Conservation (phyloP, 1,140 invertebrate species). For the Mactra quadrangularis region DNA sequence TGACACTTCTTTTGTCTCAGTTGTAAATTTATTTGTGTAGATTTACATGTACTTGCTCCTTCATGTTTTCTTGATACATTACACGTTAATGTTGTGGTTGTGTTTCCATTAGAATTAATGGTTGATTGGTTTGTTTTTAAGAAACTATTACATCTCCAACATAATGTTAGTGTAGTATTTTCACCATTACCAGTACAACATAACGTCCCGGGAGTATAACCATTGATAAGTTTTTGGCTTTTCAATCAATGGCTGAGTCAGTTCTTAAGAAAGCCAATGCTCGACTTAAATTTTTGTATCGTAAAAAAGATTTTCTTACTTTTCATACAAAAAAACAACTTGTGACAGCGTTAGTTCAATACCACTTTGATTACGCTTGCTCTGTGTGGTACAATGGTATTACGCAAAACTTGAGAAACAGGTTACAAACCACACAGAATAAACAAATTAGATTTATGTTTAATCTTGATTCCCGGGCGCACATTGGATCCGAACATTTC, state of each 20-base stretch:
- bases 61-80: too few relatives aligned
- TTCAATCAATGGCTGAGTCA: constrained; percentile 20
- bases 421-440: constrained; percentile 21
- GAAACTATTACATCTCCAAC: too few relatives aligned
- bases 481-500: constrained; percentile 18
- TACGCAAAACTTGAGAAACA: constrained; percentile 10
- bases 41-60: too few relatives aligned
- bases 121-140: too few relatives aligned
- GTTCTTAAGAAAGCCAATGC: constrained; percentile 16
- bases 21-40: too few relatives aligned
- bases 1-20: too few relatives aligned
- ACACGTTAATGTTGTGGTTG: too few relatives aligned
- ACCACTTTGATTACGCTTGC: constrained; percentile 49
- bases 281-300: constrained; percentile 31
- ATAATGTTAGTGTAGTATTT: too few relatives aligned
- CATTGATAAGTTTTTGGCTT: too few relatives aligned
- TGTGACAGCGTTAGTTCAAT: constrained; percentile 15
- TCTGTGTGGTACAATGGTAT: constrained; percentile 37
- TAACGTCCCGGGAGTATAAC: too few relatives aligned
- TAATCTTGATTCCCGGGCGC: constrained; percentile 19
- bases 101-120: too few relatives aligned
- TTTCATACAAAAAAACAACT: constrained; percentile 20
- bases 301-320: constrained; percentile 38
- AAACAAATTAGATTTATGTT: constrained; percentile 39
- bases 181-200: too few relatives aligned